A percentile compares a stretch with the other conserved stretches of the same genome.
Conservation (phyloP, 2,113 vertebrate genomes). For the Verasper variegatus region DNA sequence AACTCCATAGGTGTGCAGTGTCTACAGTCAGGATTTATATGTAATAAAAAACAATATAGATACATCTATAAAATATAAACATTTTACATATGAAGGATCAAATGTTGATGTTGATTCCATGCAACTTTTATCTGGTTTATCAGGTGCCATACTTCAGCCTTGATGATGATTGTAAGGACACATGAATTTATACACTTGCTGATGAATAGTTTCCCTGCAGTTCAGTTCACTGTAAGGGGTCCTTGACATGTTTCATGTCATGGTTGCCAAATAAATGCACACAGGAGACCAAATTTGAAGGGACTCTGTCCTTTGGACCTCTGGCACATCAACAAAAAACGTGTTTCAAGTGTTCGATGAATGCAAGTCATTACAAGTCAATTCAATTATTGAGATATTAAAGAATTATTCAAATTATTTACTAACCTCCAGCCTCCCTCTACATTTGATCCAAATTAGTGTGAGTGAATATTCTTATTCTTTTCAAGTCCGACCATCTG, state of each 20-base stretch:
- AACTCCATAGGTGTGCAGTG: too few relatives aligned
- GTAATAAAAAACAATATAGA: too few relatives aligned
- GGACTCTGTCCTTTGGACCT: too few relatives aligned
- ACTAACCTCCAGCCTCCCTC: background rate
- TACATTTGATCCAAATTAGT: too few relatives aligned
- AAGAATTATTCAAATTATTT: background rate
- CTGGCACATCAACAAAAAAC: background rate
- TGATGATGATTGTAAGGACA: background rate
- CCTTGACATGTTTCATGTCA: conserved; percentile 1
- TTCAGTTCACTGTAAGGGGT: background rate
- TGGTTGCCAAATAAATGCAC: background rate
- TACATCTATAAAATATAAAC: too few relatives aligned
- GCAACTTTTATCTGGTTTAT: too few relatives aligned
- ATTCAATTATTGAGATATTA: background rate
- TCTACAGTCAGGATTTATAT: too few relatives aligned
- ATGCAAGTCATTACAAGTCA: background rate
- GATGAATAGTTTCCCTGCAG: background rate
- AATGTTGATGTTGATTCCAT: too few relatives aligned
- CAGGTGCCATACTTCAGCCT: too few relatives aligned
- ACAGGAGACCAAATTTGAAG: too few relatives aligned
- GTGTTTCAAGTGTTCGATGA: background rate
- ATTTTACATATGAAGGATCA: too few relatives aligned
- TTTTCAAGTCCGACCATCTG: background rate
- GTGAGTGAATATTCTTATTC: background rate
- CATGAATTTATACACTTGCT: background rate